Evolutionary conservation across 1,140 invertebrate species (phyloP).

Genomic region (Drosophila dunni): DNA sequence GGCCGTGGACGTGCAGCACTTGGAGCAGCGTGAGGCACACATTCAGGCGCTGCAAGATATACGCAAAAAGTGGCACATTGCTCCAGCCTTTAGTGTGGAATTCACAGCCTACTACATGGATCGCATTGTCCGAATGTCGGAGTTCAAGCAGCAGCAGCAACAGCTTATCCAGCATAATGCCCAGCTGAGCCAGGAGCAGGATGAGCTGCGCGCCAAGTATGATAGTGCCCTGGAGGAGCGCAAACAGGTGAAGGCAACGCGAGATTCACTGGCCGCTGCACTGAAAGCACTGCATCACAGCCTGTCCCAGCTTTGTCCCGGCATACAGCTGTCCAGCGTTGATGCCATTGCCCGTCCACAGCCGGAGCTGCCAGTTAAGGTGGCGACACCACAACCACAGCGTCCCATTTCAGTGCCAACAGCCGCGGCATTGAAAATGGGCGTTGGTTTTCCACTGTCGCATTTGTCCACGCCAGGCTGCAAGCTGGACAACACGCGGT

Average conservation of each 20-base stretch:
- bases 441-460: constrained; percentile 91
- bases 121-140: constrained; percentile 91
- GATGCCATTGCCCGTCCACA: constrained; percentile 82
- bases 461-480: constrained; percentile 86
- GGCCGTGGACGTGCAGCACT: constrained; percentile 92
- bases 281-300: constrained; percentile 46
- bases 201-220: constrained; percentile 90
- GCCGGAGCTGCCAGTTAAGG: constrained; percentile 60
- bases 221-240: constrained; percentile 87
- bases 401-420: constrained; percentile 89
- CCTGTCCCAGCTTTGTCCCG: constrained; percentile 85
- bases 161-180: constrained; percentile 91
- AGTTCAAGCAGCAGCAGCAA: constrained; percentile 91
- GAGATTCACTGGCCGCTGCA: constrained; percentile 33
- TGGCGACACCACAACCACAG: constrained; percentile 67
- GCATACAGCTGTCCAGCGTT: constrained; percentile 86
- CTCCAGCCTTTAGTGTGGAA: constrained; percentile 95
- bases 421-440: constrained; percentile 92
- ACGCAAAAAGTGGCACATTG: constrained; percentile 96
- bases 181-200: constrained; percentile 89
- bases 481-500: constrained; percentile 86
- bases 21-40: constrained; percentile 93
- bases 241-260: constrained; percentile 55
- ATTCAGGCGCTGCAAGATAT: constrained; percentile 92
- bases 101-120: constrained; percentile 98